A percentile compares a stretch with the other conserved stretches of the same genome.
These are phyloP conservation scores for Clitarchus hookeri DNA, from an alignment of 2,888 invertebrate species.

Conservation along the genomic window DNA sequence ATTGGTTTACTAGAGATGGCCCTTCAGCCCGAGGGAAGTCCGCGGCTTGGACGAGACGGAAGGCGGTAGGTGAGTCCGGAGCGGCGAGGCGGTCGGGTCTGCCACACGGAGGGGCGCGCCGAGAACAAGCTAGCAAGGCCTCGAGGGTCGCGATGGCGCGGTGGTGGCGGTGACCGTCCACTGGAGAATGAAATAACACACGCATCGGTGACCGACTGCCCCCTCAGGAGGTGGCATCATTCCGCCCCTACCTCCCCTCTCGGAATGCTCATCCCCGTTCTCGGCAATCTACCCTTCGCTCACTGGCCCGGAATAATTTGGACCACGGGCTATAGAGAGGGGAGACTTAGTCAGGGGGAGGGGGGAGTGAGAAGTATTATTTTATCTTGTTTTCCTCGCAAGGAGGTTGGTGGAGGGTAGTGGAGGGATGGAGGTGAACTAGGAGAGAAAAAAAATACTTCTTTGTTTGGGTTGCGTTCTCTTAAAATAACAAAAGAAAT, in stretches of 20 bases:
- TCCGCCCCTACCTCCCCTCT: neutral
- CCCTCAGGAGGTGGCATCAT: neutral
- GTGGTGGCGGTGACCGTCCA: neutral
- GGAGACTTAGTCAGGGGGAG: neutral
- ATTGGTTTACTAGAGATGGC: too few relatives aligned
- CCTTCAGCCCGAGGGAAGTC: too few relatives aligned
- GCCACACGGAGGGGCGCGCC: neutral
- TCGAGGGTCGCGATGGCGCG: neutral
- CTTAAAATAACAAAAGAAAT: constrained; percentile 10
- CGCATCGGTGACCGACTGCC: neutral
- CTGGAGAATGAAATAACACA: constrained; percentile 10
- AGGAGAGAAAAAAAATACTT: neutral
- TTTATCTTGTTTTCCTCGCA: constrained; percentile 14
- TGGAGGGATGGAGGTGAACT: neutral
- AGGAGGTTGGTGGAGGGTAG: neutral
- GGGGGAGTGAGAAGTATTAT: neutral
- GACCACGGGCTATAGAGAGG: neutral
- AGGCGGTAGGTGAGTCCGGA: too few relatives aligned
- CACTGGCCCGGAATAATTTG: constrained; percentile 5
- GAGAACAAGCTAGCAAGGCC: neutral
- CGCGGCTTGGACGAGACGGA: too few relatives aligned
- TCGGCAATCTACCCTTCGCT: neutral
- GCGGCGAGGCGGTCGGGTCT: neutral
- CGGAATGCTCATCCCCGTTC: neutral
- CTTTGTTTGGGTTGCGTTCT: neutral